Conservation (phyloP, 2,888 invertebrate species). For the Calliphora vomitoria region DNA sequence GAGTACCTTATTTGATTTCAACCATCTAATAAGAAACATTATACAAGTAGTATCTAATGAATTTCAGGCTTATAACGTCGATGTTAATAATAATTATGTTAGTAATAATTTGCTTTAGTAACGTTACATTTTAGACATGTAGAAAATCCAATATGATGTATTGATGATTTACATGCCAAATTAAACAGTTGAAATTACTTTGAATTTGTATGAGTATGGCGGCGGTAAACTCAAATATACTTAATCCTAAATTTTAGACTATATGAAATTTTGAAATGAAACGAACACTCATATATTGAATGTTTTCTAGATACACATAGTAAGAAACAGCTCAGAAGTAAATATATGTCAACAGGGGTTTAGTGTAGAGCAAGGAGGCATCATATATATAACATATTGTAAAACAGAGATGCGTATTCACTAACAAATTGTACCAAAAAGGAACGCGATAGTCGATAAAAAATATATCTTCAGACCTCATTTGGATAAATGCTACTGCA, state of each 20-base stretch:
- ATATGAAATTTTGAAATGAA: neutral
- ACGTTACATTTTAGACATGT: constrained; percentile 34
- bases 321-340: too few species aligned
- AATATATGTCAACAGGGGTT: too few species aligned
- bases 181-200: constrained; percentile 39
- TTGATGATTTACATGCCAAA: constrained; percentile 42
- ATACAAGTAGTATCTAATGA: neutral
- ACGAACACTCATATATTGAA: neutral
- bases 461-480: too few species aligned
- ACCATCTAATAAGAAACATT: neutral
- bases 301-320: too few species aligned
- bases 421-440: too few species aligned
- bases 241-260: neutral
- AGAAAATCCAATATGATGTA: constrained; percentile 48
- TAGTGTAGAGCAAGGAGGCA: too few species aligned
- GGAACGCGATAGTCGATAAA: too few species aligned
- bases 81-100: constrained; percentile 4
- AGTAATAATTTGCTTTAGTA: constrained; percentile 30
- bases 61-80: neutral
- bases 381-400: too few species aligned
- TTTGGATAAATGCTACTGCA: too few species aligned
- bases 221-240: neutral
- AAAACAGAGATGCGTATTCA: too few species aligned
- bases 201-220: neutral
- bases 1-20: neutral